These are phyloP conservation scores for Drosophila mercatorum DNA, from an alignment of 2,888 invertebrate genomes.

Conservation along the genomic window DNA sequence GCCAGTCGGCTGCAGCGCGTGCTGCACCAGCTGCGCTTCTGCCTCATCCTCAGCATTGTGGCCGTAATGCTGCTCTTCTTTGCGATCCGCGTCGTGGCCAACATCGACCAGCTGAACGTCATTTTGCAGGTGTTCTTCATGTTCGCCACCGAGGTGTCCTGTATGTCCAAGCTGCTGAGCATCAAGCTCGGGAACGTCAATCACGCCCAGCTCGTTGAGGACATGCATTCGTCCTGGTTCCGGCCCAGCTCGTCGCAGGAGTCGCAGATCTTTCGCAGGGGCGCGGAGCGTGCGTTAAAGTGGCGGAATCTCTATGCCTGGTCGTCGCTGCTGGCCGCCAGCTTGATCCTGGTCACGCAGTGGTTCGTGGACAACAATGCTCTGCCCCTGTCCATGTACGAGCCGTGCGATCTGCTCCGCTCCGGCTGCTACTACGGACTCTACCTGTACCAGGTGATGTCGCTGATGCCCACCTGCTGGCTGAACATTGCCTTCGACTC, in stretches of 20 bases:
- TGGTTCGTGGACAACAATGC: conserved; percentile 43
- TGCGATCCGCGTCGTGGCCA: conserved; percentile 52
- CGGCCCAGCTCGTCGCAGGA: conserved; percentile 41
- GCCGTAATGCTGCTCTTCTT: conserved; percentile 62
- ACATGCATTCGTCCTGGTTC: conserved; percentile 45
- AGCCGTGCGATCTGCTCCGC: conserved; percentile 56
- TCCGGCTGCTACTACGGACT: conserved; percentile 49
- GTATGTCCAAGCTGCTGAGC: conserved; percentile 60
- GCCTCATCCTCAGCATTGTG: conserved; percentile 42
- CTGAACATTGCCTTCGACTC: conserved; percentile 78
- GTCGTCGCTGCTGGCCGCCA: conserved; percentile 49
- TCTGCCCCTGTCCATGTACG: conserved; percentile 63
- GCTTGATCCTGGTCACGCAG: conserved; percentile 49
- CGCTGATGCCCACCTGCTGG: conserved; percentile 60
- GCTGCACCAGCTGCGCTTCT: conserved; percentile 32
- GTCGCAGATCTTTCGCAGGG: conserved; percentile 24
- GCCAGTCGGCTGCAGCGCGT: conserved; percentile 16
- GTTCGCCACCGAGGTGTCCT: conserved; percentile 68
- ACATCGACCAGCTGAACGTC: conserved; percentile 58
- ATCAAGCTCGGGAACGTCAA: conserved; percentile 34
- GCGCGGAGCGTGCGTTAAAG: conserved; percentile 20
- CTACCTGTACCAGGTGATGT: conserved; percentile 57
- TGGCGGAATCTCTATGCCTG: conserved; percentile 59
- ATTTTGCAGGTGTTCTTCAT: conserved; percentile 72
- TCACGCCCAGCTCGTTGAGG: conserved; percentile 34